Evolutionary conservation across 1,140 invertebrate genomes (phyloP), one percentile per base, ranked within the genome.

Genomic region (Pachypeltis micranthus): DNA sequence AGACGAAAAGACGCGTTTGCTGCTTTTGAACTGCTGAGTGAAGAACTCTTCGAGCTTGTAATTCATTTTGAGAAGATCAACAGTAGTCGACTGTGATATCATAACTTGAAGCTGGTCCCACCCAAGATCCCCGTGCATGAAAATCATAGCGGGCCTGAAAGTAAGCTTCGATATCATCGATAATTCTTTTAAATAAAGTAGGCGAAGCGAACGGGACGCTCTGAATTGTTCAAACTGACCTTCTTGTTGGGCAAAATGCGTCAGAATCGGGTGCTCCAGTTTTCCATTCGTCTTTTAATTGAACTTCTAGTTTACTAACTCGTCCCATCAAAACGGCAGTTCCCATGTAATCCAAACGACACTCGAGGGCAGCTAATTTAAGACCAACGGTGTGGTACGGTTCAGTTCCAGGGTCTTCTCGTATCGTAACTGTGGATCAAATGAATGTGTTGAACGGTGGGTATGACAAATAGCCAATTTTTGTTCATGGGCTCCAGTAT

Each of bases 21-120:
- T 91, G 63, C 89, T 93, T 70, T 93, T 93, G 73, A 95, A 94
- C 75, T 95, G 91, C 72, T 96, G 91, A 54, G 87, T 88, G 73
- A 97, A 97, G 77, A 97, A 98, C 77, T 98, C 94, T 70, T 97
- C 93, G 7, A 97, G 78, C 74, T 96, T 96, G 60, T 90, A 86
- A 71, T 90, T 92, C 89, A 98, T 96, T 77, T 97, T 97, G 1
- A 97, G 77, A 23, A 98, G 77, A 77, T 98, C 95, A 0, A 93
- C 91, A 0, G 93, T 97, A 0, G 95, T 97, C 25, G 93, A 96
- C 74, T 94, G 90, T 16, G 90, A 93, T 69, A 98, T 96, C 82
- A 97, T 88, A 24, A 97, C 81, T 77, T 98, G 94, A 14, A 96
- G 79, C 74, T 96, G 92, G 72, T 96, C 92, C 95, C 94, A 98